Evolutionary conservation across 2,113 vertebrate genomes (phyloP), one percentile per base, ranked within the genome.

Genomic region (Mola mola): DNA sequence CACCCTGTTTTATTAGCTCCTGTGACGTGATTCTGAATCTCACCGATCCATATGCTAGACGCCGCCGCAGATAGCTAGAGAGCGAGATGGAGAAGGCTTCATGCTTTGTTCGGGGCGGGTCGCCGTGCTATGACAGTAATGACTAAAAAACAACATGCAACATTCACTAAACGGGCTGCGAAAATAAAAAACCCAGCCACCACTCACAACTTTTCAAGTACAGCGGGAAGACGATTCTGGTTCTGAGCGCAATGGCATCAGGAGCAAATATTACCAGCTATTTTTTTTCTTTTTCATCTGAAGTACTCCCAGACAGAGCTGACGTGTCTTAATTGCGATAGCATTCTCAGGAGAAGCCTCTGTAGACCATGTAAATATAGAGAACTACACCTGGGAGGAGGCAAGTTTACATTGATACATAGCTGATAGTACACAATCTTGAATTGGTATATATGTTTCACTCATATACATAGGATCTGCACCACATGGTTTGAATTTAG

Each of bases 171-270:
- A 33, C 70, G 60, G 56, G 67, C 66, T 29, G 19, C 36, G n/a
- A 19, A 21, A 21, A 6, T 13, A 31, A 15, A 46, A 67, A 65
- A 50, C 42, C 56, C 64, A 66, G 70, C 66, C 60, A 11, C 62
- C 82, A 84, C 82, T 85, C 80, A 68, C 70, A 78, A 85, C 63
- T 73, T 78, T 81, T 87, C 79, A 83, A 88, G 75, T 84, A 82
- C 66, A 84, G 68, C 26, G 75, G 84, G 85, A 82, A 87, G 84
- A 87, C 80, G 12, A 63, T 73, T 67, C 59, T n/a, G 68, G 55
- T 58, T 77, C 58, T 17, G 71, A 75, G 56, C 36, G 60, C 60
- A 51, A 3, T 28, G 31, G 70, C 48, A 16, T 67, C 64, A 64
- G 72, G 59, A 76, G 64, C 25, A 1, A 72, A 70, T 61, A 56